Evolutionary conservation across 2,888 invertebrate species (phyloP).

Genomic region (Torymus tubicola): DNA sequence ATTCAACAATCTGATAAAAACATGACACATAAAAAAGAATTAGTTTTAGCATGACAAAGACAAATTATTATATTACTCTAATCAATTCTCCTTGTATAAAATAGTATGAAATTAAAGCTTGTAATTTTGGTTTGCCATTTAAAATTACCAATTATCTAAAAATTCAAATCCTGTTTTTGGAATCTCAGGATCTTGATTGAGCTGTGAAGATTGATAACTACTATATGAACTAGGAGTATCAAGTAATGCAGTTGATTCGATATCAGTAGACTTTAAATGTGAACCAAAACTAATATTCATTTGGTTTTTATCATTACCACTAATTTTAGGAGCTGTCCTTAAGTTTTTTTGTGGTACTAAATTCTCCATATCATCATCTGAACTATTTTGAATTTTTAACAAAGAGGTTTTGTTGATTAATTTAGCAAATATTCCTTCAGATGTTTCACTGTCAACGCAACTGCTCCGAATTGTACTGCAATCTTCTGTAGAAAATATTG

Average conservation of each 20-base stretch:
- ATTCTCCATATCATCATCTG: constrained; percentile 68
- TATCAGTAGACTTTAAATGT: constrained; percentile 69
- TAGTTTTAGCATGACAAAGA: too few relatives aligned
- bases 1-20: too few relatives aligned
- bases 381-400: constrained; percentile 68
- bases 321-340: constrained; percentile 55
- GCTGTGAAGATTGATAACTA: constrained; percentile 71
- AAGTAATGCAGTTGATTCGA: constrained; percentile 70
- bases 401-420: constrained; percentile 71
- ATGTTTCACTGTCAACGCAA: constrained; percentile 65
- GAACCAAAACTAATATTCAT: constrained; percentile 67
- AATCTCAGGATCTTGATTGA: constrained; percentile 74
- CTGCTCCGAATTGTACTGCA: constrained; percentile 63
- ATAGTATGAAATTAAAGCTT: constrained; percentile 1
- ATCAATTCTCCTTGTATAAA: constrained; percentile 12
- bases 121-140: neutral
- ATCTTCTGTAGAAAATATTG: constrained; percentile 68
- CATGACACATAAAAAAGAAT: too few relatives aligned
- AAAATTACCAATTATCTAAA: constrained; percentile 78
- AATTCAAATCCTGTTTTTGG: constrained; percentile 80
- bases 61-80: constrained; percentile 1
- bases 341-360: constrained; percentile 67
- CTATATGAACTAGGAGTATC: constrained; percentile 73
- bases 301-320: constrained; percentile 65
- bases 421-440: constrained; percentile 70